These are phyloP conservation scores for Microdon myrmicae DNA, from an alignment of 2,888 invertebrate species.

Conservation along the genomic window DNA sequence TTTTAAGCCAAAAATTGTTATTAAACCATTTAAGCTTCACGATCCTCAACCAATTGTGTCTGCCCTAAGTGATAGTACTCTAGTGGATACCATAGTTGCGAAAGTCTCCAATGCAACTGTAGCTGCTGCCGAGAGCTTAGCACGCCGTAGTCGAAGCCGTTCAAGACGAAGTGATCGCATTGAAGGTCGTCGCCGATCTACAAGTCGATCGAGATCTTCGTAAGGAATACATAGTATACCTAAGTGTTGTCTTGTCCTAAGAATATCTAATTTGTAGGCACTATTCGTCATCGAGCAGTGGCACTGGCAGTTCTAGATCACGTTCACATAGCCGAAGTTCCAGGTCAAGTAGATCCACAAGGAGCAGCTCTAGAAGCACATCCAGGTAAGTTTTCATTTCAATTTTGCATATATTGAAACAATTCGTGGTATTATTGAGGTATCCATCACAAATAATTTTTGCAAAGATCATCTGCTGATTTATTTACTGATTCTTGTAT, in stretches of 20 bases:
- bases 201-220: conserved; percentile 69
- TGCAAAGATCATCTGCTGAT: no score
- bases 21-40: conserved; percentile 67
- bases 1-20: conserved; percentile 65
- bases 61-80: conserved; percentile 62
- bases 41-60: conserved; percentile 66
- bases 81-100: conserved; percentile 65
- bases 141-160: conserved; percentile 63
- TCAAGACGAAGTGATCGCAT: conserved; percentile 59
- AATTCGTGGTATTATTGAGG: not conserved
- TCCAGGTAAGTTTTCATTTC: conserved; percentile 57
- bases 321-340: conserved; percentile 64
- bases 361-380: conserved; percentile 63
- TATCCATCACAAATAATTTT: not conserved
- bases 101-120: conserved; percentile 65
- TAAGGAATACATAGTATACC: conserved; percentile 32
- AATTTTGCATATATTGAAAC: no score
- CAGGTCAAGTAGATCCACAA: conserved; percentile 63
- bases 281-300: conserved; percentile 62
- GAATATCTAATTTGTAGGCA: conserved; percentile 52
- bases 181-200: conserved; percentile 57
- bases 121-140: conserved; percentile 63
- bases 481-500: no score
- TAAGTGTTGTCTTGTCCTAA: not conserved
- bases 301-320: conserved; percentile 62